Evolutionary conservation across 1,140 invertebrate genomes (phyloP).

Genomic region (Euborellia annulipes): DNA sequence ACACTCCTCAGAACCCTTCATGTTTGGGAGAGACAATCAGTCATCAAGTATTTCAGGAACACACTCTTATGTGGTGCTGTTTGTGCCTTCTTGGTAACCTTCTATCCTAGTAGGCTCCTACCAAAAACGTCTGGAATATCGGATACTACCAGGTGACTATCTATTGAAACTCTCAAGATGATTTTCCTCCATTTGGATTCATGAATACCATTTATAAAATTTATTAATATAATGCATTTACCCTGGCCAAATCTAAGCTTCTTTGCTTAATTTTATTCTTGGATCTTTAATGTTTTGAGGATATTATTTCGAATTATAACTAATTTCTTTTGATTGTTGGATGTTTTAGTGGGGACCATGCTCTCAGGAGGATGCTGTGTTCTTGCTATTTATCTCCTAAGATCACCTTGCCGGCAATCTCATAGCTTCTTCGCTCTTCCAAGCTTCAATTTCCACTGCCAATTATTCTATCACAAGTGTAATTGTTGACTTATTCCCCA

Average conservation of each 20-base stretch:
- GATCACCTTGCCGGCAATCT: slow-evolving; percentile 31
- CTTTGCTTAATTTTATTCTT: too few species aligned
- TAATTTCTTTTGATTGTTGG: too few species aligned
- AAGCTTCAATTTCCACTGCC: slow-evolving; percentile 34
- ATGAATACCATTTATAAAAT: too few species aligned
- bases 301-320: too few species aligned
- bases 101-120: slow-evolving; percentile 8
- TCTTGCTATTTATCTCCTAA: slow-evolving; percentile 33
- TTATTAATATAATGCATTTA: too few species aligned
- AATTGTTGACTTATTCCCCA: slow-evolving; percentile 38
- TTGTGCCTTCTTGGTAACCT: slow-evolving; percentile 30
- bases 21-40: slow-evolving; percentile 21
- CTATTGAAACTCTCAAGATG: slow-evolving; percentile 8
- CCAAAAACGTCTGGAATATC: slow-evolving; percentile 5
- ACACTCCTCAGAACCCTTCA: too few species aligned
- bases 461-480: slow-evolving; percentile 37
- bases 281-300: too few species aligned
- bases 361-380: slow-evolving; percentile 30
- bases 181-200: too few species aligned
- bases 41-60: slow-evolving; percentile 28
- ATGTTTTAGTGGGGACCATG: slow-evolving; percentile 31
- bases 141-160: slow-evolving; percentile 14
- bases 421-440: slow-evolving; percentile 34
- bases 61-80: slow-evolving; percentile 31
- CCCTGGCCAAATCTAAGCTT: too few species aligned